Percentiles rank a stretch among this genome's conserved stretches.
Evolutionary conservation across 1,140 invertebrate species (phyloP).

Genomic region (Propsilocerus akamusi): DNA sequence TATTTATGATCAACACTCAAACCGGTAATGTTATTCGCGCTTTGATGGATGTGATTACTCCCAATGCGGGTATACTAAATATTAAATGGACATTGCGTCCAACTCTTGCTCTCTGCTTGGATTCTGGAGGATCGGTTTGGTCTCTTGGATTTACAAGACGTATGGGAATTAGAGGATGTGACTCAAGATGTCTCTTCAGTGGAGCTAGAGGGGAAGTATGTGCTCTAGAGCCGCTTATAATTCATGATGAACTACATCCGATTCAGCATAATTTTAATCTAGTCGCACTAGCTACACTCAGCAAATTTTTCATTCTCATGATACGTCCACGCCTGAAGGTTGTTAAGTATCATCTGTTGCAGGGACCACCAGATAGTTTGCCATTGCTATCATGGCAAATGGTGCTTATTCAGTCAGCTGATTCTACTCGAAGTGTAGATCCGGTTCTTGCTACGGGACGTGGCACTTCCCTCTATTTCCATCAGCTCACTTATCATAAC

Average conservation of each 20-base stretch:
- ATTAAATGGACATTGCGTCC: slow-evolving; percentile 46
- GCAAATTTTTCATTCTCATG: slow-evolving; percentile 79
- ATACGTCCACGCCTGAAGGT: slow-evolving; percentile 48
- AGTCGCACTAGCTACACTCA: slow-evolving; percentile 81
- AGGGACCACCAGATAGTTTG: slow-evolving; percentile 43
- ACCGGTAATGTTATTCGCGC: slow-evolving; percentile 59
- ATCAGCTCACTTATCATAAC: slow-evolving; percentile 37
- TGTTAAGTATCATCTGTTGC: slow-evolving; percentile 27
- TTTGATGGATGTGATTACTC: slow-evolving; percentile 70
- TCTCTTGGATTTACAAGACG: slow-evolving; percentile 79
- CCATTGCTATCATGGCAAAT: slow-evolving; percentile 87
- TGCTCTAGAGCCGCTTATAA: slow-evolving; percentile 63
- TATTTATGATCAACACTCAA: slow-evolving; percentile 63
- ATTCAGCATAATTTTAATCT: slow-evolving; percentile 50
- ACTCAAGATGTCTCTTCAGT: slow-evolving; percentile 79
- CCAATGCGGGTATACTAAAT: slow-evolving; percentile 70
- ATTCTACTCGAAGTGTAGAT: slow-evolving; percentile 54
- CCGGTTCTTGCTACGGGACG: slow-evolving; percentile 74
- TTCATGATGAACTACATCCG: slow-evolving; percentile 49
- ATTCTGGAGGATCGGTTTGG: slow-evolving; percentile 96
- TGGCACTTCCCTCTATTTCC: slow-evolving; percentile 63
- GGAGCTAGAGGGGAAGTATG: slow-evolving; percentile 86
- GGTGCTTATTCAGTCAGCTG: slow-evolving; percentile 60
- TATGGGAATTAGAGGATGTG: slow-evolving; percentile 72
- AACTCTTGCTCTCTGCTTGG: slow-evolving; percentile 65